Conservation (phyloP, 2,888 invertebrate species). For the Tenthredo amoena region DNA sequence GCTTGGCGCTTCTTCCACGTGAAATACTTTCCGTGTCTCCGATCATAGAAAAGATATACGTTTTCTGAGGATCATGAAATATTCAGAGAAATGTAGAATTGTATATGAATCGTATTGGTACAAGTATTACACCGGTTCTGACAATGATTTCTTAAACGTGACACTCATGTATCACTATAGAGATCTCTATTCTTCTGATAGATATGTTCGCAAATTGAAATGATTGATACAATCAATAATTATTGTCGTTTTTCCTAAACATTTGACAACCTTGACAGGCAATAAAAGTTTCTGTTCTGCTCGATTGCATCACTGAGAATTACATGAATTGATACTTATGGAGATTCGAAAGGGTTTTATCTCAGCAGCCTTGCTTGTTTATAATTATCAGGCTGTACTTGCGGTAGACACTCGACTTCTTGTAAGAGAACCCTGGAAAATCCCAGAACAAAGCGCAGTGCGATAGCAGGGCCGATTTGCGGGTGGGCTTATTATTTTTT, state of each 20-base stretch:
- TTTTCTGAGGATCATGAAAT: constrained; percentile 28
- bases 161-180: neutral
- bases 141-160: neutral
- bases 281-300: neutral
- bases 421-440: constrained; percentile 20
- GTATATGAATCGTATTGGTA: constrained; percentile 33
- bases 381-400: constrained; percentile 22
- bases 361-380: neutral
- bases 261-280: neutral
- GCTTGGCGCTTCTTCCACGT: constrained; percentile 3
- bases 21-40: constrained; percentile 25
- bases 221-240: neutral
- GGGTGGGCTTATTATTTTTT: constrained; percentile 20
- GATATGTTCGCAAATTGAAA: neutral
- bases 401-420: constrained; percentile 7
- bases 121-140: neutral
- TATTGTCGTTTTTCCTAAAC: neutral
- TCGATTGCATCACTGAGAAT: constrained; percentile 1
- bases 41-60: constrained; percentile 34
- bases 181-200: neutral
- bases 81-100: constrained; percentile 22
- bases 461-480: constrained; percentile 5
- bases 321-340: neutral
- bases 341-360: neutral
- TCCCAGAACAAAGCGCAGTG: constrained; percentile 21